Conservation (phyloP, 2,888 invertebrate species). For the Acheta domesticus region DNA sequence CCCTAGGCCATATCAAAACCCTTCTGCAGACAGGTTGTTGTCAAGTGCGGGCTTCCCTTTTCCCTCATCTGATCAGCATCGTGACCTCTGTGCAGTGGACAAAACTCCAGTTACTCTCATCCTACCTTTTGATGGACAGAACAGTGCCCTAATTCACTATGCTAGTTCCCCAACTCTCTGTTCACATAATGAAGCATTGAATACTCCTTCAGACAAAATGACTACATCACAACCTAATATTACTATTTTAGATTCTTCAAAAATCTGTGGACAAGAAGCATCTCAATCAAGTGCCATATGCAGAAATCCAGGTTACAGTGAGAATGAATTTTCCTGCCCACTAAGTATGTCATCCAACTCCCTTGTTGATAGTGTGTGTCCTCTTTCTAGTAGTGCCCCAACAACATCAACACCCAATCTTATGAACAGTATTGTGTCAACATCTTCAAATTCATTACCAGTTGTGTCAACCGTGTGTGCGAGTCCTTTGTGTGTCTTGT, state of each 20-base stretch:
- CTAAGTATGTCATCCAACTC: constrained; percentile 20
- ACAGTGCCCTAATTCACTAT: constrained; percentile 46
- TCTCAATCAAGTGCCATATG: constrained; percentile 58
- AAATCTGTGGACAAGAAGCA: neutral
- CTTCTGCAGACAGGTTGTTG: constrained; percentile 30
- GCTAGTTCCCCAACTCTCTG: constrained; percentile 44
- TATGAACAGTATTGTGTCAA: constrained; percentile 25
- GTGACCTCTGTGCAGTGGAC: neutral
- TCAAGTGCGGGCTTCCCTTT: constrained; percentile 30
- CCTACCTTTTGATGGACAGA: constrained; percentile 43
- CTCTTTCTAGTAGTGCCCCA: constrained; percentile 60
- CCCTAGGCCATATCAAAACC: constrained; percentile 35
- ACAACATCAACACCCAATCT: constrained; percentile 53
- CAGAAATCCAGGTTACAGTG: constrained; percentile 51
- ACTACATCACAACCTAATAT: constrained; percentile 37
- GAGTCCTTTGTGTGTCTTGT: constrained; percentile 7
- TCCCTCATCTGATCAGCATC: constrained; percentile 27
- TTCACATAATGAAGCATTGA: constrained; percentile 42
- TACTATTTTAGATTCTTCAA: constrained; percentile 25
- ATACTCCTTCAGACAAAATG: constrained; percentile 39
- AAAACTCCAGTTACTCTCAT: constrained; percentile 34
- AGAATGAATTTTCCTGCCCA: constrained; percentile 49
- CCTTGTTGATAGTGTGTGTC: constrained; percentile 46
- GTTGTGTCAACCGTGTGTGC: constrained; percentile 24
- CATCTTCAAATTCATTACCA: constrained; percentile 29